phyloP scores from a whole-genome alignment of 2,888 invertebrate genomes.

The Xanthostigma xanthostigma region DNA sequence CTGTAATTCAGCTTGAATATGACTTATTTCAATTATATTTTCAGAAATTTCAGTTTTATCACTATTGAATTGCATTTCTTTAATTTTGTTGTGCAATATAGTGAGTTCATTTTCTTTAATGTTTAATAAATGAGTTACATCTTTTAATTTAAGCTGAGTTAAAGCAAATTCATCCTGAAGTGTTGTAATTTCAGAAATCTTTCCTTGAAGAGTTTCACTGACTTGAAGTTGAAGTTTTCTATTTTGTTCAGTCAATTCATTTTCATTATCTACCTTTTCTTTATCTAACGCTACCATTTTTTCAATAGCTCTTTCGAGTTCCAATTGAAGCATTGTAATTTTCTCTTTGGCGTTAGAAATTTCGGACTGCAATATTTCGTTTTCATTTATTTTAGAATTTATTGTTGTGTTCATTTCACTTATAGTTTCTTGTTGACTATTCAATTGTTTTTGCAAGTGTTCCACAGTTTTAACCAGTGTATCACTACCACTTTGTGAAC shows the following conservation, averaged over 20 bases:
- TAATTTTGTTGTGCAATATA: conserved; percentile 32
- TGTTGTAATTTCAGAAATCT: conserved; percentile 24
- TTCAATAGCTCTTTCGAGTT: conserved; percentile 25
- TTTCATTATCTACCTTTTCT: conserved; percentile 29
- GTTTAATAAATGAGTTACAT: conserved; percentile 17
- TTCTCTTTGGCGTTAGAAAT: conserved; percentile 25
- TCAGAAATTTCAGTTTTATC: conserved; percentile 21
- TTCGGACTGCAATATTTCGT: conserved; percentile 32
- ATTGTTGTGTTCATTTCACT: conserved; percentile 34
- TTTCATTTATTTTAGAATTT: conserved; percentile 37
- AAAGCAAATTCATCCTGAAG: conserved; percentile 21
- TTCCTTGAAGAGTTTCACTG: conserved; percentile 22
- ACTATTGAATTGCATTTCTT: conserved; percentile 27
- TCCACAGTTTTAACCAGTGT: conserved; percentile 48
- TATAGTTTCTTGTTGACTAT: conserved; percentile 44
- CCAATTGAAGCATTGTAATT: conserved; percentile 22
- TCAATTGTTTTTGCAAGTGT: conserved; percentile 46
- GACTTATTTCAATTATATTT: conserved; percentile 38
- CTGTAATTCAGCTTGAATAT: conserved; percentile 40
- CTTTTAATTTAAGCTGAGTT: neutral
- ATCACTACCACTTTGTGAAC: conserved; percentile 49
- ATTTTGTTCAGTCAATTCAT: conserved; percentile 25
- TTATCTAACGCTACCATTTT: conserved; percentile 26
- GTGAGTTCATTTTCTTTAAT: conserved; percentile 28
- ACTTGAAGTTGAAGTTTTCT: conserved; percentile 25